A percentile compares a stretch with the other conserved stretches of the same genome.
Evolutionary conservation across 2,888 invertebrate genomes (phyloP).

Genomic region (Parnassius mnemosyne): DNA sequence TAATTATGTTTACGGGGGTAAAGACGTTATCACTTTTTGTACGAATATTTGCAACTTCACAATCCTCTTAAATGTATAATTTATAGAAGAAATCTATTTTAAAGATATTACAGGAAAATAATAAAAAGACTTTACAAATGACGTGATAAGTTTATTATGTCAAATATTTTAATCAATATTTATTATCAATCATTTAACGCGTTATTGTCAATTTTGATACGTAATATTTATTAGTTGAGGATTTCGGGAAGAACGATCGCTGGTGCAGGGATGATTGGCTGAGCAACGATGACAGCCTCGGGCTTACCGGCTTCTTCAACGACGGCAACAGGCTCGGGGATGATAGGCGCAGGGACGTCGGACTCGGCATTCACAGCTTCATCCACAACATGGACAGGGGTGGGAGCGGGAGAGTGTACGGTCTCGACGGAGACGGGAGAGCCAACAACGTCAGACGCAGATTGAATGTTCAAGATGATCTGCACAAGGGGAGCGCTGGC

Average conservation of each 20-base stretch:
- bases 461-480: constrained; percentile 36
- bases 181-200: too few relatives aligned
- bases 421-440: constrained; percentile 21
- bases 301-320: constrained; percentile 31
- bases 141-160: too few relatives aligned
- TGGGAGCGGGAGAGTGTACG: constrained; percentile 5
- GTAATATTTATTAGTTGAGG: constrained; percentile 10
- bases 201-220: too few relatives aligned
- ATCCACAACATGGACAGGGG: constrained; percentile 26
- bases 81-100: too few relatives aligned
- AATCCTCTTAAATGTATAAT: too few relatives aligned
- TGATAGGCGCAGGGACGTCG: constrained; percentile 22
- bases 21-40: too few relatives aligned
- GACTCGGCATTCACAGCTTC: constrained; percentile 27
- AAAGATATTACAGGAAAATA: too few relatives aligned
- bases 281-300: constrained; percentile 29
- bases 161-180: too few relatives aligned
- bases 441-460: constrained; percentile 5
- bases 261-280: constrained; percentile 31
- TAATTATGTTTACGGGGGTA: too few relatives aligned
- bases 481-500: constrained; percentile 36
- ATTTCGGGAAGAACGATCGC: constrained; percentile 33
- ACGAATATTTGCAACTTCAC: too few relatives aligned
- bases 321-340: constrained; percentile 33
- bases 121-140: too few relatives aligned